phyloP scores from a whole-genome alignment of 23 tunicate species.

The Aplidium turbinatum region DNA sequence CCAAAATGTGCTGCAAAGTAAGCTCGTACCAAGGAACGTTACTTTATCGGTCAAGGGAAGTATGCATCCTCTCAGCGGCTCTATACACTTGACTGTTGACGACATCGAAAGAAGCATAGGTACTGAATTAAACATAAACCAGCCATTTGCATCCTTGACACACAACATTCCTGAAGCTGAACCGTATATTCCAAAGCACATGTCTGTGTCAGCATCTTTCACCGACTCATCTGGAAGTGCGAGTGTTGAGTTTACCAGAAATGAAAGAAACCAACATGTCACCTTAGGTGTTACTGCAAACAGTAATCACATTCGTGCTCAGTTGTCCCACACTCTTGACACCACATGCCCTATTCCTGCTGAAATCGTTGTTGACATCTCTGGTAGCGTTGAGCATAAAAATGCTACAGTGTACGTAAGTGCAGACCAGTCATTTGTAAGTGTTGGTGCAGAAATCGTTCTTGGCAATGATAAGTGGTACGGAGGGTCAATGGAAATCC shows the following conservation, averaged over 20 bases:
- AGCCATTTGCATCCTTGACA: constrained; percentile 5
- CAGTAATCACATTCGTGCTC: constrained; percentile 19
- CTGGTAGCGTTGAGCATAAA: constrained; percentile 29
- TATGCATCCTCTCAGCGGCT: constrained; percentile 45
- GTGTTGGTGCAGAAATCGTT: constrained; percentile 9
- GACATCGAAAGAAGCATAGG: constrained; percentile 46
- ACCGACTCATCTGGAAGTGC: constrained; percentile 19
- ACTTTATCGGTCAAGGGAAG: constrained; percentile 31
- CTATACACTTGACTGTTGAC: constrained; percentile 42
- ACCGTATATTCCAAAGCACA: constrained; percentile 35
- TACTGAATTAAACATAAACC: constrained; percentile 22
- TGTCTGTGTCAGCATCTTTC: constrained; percentile 20
- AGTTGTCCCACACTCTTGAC: constrained; percentile 17
- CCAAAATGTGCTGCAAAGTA: constrained; percentile 15
- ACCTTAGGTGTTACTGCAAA: not conserved
- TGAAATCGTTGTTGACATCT: not conserved
- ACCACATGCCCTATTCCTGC: not conserved
- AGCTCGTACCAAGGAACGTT: constrained; percentile 41
- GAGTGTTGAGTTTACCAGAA: constrained; percentile 1
- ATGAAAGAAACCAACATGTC: constrained; percentile 8
- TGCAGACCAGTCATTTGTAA: not conserved
- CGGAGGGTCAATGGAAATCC: constrained; percentile 9
- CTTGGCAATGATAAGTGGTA: constrained; percentile 36
- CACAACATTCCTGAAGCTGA: constrained; percentile 44
- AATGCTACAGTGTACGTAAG: constrained; percentile 6